Base-by-base conservation (phyloP, 2,888 invertebrate genomes). In the Venustoraphidia nigricollis region DNA sequence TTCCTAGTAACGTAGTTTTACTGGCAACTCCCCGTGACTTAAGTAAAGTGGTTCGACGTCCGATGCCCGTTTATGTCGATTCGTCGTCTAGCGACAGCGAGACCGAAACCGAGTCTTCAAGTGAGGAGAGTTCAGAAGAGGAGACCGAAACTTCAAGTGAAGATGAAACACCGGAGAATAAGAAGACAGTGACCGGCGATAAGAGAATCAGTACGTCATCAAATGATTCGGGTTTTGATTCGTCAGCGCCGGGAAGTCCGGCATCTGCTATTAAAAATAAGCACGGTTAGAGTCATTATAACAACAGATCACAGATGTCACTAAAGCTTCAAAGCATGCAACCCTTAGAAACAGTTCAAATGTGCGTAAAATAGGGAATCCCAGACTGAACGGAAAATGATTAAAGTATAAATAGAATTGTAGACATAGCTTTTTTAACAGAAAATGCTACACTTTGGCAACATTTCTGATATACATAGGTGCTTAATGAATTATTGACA, bases 191-290 rank as follows among this genome's bases (percentile, higher is more conserved):
- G 17, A 11, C 54, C 40, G 53, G 54, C 47, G 60, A 61, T 53
- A 73, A 76, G 56, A 73, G 75, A 58, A 72, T 76, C 66, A 82
- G 82, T 49, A 86, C 84, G 52, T 83, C 84, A 59, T 87, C 87
- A 58, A 84, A 83, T 66, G 88, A 88, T 69, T 88, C 88, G 50
- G 87, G 88, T 55, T 86, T 88, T 66, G 85, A 86, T 64, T 75
- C 66, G 50, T 79, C 80, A 44, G 79, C 77, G 48, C 79, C 79
- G 38, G 72, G 76, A 51, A 79, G 77, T 57, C 77, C 79, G 50
- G 76, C 27, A 27, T 27, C 27, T 27, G 27, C 77, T 54, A 76
- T 75, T 63, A 62, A 72, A 47, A 70, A 69, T 58, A 73, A 72
- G 51, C 76, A 76, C 72, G 77, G 77, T 77, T 71, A 67, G 62